Percentiles rank a stretch among this genome's conserved stretches.
phyloP scores from a whole-genome alignment of 2,888 invertebrate genomes.

The Falcaria lacertinaria region DNA sequence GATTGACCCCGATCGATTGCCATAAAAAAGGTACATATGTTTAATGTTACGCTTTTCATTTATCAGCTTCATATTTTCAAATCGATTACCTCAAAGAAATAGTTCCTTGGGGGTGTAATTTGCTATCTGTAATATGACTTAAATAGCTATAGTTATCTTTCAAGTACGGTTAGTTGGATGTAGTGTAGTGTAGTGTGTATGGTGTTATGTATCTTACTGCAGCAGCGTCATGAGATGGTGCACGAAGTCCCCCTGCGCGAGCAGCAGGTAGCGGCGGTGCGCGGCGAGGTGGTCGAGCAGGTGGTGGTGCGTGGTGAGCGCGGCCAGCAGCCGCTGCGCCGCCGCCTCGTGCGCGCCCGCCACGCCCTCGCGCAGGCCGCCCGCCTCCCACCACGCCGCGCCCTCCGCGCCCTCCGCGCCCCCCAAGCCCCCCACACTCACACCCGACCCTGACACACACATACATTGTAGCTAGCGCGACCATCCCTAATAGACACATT shows the following conservation, averaged over 20 bases:
- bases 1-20: no score
- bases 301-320: slow-evolving; percentile 92
- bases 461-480: not conserved
- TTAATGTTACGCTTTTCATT: no score
- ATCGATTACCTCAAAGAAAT: no score
- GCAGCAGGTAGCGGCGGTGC: slow-evolving; percentile 91
- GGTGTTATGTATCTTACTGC: slow-evolving; percentile 81
- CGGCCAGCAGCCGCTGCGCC: slow-evolving; percentile 90
- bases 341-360: slow-evolving; percentile 92
- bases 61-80: no score
- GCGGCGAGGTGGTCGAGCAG: slow-evolving; percentile 95
- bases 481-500: not conserved
- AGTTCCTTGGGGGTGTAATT: no score
- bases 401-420: slow-evolving; percentile 12
- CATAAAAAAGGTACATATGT: no score
- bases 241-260: slow-evolving; percentile 98
- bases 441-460: not conserved
- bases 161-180: no score
- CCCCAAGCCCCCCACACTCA: not conserved
- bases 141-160: no score
- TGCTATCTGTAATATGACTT: no score
- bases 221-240: slow-evolving; percentile 94
- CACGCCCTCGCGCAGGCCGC: slow-evolving; percentile 87
- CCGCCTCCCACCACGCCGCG: slow-evolving; percentile 68
- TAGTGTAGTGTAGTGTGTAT: not conserved